Percentiles rank a stretch among this genome's conserved stretches.
Evolutionary conservation across 2,797 vertebrate species (phyloP).

Genomic region (Coluber constrictor): DNA sequence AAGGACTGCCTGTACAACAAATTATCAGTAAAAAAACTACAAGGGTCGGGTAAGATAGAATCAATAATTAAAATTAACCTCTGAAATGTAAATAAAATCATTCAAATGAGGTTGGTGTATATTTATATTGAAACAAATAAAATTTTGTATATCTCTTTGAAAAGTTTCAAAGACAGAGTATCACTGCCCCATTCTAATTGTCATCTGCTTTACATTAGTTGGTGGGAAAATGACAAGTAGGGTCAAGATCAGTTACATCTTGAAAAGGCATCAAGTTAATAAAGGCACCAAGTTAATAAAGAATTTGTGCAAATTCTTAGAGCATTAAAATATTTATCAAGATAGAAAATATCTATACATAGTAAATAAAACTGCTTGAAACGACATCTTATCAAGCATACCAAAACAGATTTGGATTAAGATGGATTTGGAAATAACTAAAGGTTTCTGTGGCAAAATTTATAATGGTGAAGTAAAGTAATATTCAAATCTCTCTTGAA

Average conservation of each 20-base stretch:
- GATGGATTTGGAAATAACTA: background rate
- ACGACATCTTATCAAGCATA: background rate
- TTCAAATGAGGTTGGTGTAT: background rate
- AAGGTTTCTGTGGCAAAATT: background rate
- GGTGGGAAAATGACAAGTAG: background rate
- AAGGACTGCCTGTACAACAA: background rate
- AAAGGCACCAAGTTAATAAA: background rate
- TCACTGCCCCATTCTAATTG: background rate
- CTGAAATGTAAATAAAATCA: background rate
- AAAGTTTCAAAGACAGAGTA: background rate
- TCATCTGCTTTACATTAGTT: background rate
- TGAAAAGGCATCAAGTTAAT: background rate
- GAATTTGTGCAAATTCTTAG: background rate
- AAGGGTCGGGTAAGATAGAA: background rate
- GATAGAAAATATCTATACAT: background rate
- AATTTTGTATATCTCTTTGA: background rate
- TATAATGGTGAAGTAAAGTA: background rate
- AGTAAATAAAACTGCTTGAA: background rate
- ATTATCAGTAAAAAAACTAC: background rate
- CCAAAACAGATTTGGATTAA: background rate
- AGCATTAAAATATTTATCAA: background rate
- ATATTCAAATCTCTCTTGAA: background rate
- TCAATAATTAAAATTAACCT: background rate
- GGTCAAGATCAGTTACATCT: background rate
- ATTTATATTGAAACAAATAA: background rate